Evolutionary conservation across 1,140 invertebrate genomes (phyloP).

Genomic region (Carcinoscorpius rotundicauda): DNA sequence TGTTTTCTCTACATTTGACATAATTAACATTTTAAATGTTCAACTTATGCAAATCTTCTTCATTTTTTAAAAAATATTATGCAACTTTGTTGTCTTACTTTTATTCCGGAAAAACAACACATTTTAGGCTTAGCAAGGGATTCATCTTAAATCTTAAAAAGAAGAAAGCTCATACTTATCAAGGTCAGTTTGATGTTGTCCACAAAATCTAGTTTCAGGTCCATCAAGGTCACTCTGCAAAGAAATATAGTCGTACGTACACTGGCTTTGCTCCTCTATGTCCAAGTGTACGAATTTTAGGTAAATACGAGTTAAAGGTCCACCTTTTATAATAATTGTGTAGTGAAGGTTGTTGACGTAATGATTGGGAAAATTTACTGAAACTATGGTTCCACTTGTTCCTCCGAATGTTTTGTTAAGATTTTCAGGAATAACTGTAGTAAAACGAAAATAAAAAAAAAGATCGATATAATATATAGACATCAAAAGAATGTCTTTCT

Average conservation of each 20-base stretch:
- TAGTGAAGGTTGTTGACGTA: conserved; percentile 57
- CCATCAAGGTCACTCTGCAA: conserved; percentile 29
- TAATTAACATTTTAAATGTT: too few relatives aligned
- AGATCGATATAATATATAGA: not conserved
- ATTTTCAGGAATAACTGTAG: conserved; percentile 14
- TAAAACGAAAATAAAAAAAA: conserved; percentile 5
- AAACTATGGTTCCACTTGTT: conserved; percentile 14
- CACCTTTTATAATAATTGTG: conserved; percentile 44
- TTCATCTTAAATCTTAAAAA: too few relatives aligned
- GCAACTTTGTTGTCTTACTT: too few relatives aligned
- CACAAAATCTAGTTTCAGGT: conserved; percentile 24
- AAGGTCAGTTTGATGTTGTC: conserved; percentile 13
- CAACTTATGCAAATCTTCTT: too few relatives aligned
- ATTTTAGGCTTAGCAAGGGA: too few relatives aligned
- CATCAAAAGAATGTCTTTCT: too few relatives aligned
- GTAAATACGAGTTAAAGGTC: conserved; percentile 46
- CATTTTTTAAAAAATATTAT: too few relatives aligned
- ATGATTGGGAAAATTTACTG: conserved; percentile 25
- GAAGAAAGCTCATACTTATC: too few relatives aligned
- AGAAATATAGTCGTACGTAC: conserved; percentile 59
- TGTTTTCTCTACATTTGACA: too few relatives aligned
- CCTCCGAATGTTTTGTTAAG: conserved; percentile 13
- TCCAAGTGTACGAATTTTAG: conserved; percentile 51
- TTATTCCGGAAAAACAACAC: too few relatives aligned
- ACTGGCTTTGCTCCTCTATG: conserved; percentile 55